Evolutionary conservation across 92 coral and sea anemone species (phyloP).

Genomic region (Isaurus tuberculatus): DNA sequence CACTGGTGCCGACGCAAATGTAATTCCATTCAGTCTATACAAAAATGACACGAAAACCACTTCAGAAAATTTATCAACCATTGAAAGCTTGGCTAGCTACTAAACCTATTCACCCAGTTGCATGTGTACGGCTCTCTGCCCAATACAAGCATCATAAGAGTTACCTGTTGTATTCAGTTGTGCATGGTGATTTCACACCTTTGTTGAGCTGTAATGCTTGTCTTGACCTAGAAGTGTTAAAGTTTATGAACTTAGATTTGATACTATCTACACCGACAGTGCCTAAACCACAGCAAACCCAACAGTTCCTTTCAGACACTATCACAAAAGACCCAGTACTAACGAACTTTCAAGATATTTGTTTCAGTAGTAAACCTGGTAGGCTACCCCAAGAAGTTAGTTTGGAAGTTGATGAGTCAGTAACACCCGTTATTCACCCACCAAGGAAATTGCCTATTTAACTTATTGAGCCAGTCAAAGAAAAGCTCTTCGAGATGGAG

Average conservation of each 20-base stretch:
- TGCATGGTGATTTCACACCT: slow-evolving; percentile 64
- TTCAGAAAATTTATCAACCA: slow-evolving; percentile 59
- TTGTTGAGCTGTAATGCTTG: slow-evolving; percentile 71
- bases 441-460: slow-evolving; percentile 53
- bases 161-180: slow-evolving; percentile 17
- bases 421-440: slow-evolving; percentile 53
- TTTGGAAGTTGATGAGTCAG: slow-evolving; percentile 52
- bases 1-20: slow-evolving; percentile 71
- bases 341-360: slow-evolving; percentile 53
- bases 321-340: slow-evolving; percentile 48
- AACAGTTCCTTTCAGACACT: background rate
- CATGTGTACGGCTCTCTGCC: slow-evolving; percentile 53
- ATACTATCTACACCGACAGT: background rate
- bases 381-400: slow-evolving; percentile 47
- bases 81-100: slow-evolving; percentile 63
- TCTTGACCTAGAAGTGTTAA: slow-evolving; percentile 70
- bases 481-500: slow-evolving; percentile 59
- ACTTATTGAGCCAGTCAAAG: slow-evolving; percentile 57
- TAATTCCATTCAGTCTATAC: slow-evolving; percentile 42
- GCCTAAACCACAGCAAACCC: background rate
- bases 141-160: slow-evolving; percentile 30
- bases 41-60: slow-evolving; percentile 31
- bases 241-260: slow-evolving; percentile 59
- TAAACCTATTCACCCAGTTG: slow-evolving; percentile 56
- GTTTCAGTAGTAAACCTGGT: slow-evolving; percentile 65